Evolutionary conservation across 2,797 vertebrate species (phyloP).

Genomic region (Sebastes vulpes): DNA sequence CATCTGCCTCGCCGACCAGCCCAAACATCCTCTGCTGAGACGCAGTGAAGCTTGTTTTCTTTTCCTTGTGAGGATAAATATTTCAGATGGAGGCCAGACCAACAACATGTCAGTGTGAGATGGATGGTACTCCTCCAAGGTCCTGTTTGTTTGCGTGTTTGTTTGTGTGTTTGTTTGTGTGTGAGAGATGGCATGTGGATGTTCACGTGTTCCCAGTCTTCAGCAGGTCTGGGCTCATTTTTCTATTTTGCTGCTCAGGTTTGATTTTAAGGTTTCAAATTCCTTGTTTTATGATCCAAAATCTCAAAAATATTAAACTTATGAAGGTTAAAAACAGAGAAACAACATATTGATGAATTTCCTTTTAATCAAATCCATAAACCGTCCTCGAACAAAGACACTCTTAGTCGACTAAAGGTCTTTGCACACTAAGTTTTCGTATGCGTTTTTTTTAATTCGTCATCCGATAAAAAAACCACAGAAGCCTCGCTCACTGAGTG

Average conservation of each 20-base stretch:
- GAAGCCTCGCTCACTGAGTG: no score
- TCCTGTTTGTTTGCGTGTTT: neutral
- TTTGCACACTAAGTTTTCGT: no score
- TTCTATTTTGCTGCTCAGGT: neutral
- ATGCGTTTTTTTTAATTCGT: no score
- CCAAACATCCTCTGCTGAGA: neutral
- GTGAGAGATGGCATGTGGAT: neutral
- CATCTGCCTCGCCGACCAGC: neutral
- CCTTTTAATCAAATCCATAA: neutral
- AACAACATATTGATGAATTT: neutral
- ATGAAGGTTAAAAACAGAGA: neutral
- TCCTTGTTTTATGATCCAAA: no score
- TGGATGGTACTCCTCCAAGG: neutral
- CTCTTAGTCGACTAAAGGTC: no score
- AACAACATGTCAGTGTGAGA: neutral
- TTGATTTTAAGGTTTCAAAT: neutral
- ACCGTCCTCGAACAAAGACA: no score
- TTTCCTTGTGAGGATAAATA: slow-evolving; percentile 31
- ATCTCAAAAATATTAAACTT: neutral
- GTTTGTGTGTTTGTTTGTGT: no score
- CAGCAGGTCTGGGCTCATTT: neutral
- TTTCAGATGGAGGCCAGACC: slow-evolving; percentile 12
- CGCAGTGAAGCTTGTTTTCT: neutral
- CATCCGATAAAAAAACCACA: no score
- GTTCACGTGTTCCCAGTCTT: neutral